Base-by-base conservation (phyloP, 1,140 invertebrate species). In the Listronotus oregonensis region DNA sequence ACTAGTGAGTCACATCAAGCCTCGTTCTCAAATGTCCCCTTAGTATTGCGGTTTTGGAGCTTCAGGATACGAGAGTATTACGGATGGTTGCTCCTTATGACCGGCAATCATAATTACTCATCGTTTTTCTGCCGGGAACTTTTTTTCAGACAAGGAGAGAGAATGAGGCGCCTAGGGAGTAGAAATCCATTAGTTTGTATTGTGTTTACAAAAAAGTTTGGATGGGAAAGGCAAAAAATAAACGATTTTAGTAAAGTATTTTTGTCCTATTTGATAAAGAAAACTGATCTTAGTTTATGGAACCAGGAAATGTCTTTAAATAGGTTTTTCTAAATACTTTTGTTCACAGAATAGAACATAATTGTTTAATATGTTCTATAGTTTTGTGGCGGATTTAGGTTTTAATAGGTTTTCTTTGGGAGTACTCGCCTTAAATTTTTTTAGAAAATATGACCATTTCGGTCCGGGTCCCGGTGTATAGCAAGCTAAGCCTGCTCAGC, bases 101-200 rank as follows among this genome's bases (percentile, higher is more conserved):
- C 59, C 59, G 37, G 34, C 59, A 61, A 61, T 51, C 59, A 61
- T 61, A 61, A 61, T 61, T 61, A 61, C 44, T 61, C 59, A 63
- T 63, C 60, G 60, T 63, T 63, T 54, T 63, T 47, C 49, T 63
- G 27, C 17, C 10, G 60, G 60, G 37, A 10, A 51, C 9, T 43
- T 63, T 46, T 52, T 61, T 37, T 18, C 42, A 8, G 15, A 37
- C 37, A 12, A 17, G 39, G 40, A 37, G 6, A 17, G 37, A 10
- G 60, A 51, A 54, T 40, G 18, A 49, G 37, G 37, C 58, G 56
- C 56, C 56, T 55, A 15, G 42, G 60, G 49, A 63, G 60, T n/a
- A 17, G 14, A 54, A 61, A 63, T 63, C 47, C 50, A 63, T 63
- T 63, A 54, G 47, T 63, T 51, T 49, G 32, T 39, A 42, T 51